Base-by-base conservation (phyloP, 2,797 vertebrate species). In the Orestias chungarensis region DNA sequence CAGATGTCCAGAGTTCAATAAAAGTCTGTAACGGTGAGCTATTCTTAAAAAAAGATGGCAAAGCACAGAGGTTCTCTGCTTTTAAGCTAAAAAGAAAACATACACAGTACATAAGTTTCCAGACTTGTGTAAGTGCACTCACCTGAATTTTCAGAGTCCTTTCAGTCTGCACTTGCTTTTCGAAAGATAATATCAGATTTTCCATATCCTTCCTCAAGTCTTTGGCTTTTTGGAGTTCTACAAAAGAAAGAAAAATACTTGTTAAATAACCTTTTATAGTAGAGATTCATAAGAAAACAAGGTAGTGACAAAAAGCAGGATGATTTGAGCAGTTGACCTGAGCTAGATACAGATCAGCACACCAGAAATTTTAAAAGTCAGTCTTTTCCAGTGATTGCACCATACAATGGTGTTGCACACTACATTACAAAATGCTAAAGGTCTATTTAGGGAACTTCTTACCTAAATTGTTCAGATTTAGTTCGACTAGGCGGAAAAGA, bases 121-220 rank as follows among this genome's bases (percentile, higher is more conserved):
- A 86, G 88, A 80, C 72, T 44, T 71, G 82, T 67, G 82, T 81
- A 74, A 80, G 83, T 61, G 29, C 42, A 84, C 88, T 68, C 76
- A 98, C 98, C 94, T 99, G 97, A 40, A 96, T 99, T 93, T 99
- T 99, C 57, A 99, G 94, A 0, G 97, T 99, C 85, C 95, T 95
- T 89, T 99, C 98, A 84, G 78, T 94, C 87, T 96, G 89, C 62
- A 99, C 82, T 71, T 95, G 96, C 83, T 94, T 99, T 84, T 99
- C 97, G 85, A 95, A 96, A 27, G 93, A 94, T 29, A 93, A 55
- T 89, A 95, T 97, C 79, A 96, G 72, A 40, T 75, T 74, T 67
- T 87, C 89, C 64, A 95, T 77, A 64, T 94, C 89, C 73, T 91
- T 94, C 88, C 95, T 96, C 80, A 94, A 95, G 74, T 96, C 96